Base-by-base conservation (phyloP, 2,888 invertebrate species). In the Entomobrya multifasciata region DNA sequence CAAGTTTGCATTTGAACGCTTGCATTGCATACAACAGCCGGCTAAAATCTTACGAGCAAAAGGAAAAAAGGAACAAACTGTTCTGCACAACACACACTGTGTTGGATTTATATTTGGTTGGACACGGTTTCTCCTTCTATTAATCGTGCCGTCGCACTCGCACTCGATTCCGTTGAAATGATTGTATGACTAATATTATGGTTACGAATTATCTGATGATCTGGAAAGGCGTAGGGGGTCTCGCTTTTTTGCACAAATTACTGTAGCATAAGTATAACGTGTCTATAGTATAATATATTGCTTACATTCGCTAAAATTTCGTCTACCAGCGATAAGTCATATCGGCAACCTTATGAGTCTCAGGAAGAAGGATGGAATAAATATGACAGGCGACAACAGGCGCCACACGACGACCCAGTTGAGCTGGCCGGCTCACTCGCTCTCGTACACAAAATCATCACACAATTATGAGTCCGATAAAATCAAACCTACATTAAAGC, bases 221-320 rank as follows among this genome's bases (percentile, higher is more conserved):
- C 79, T 79, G 79, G 76, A 79, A 84, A 81, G 67, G 81, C 86
- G 86, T 86, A 86, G 86, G 86, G 86, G 86, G 86, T 80, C 86
- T 57, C 27, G 36, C 5, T 49, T 74, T 76, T 83, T 49, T 70
- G 83, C 65, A 36, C 49, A 76, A 55, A 77, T 67, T 49, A 74
- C 62, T 17, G 74, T 60, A 60, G 78, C 85, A 72, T 84, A 84
- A 60, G 78, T 78, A 72, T 84, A 84, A 25, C 49, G 27, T 80
- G 49, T 25, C 10, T 30, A 67, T 25, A 72, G 3, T 20, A 36
- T 36, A 36, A 5, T n/a, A 36, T 49, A 27, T 72, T 72, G 49
- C 36, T n/a, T 25, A 36, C 57, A 22, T 57, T 76, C 57, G 70
- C 70, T 41, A 80, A 80, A 80, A 49, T 6, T 55, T 60, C 76